These are phyloP conservation scores for Desmophyllum pertusum DNA, from an alignment of 92 coral and sea anemone genomes.

Conservation along the genomic window DNA sequence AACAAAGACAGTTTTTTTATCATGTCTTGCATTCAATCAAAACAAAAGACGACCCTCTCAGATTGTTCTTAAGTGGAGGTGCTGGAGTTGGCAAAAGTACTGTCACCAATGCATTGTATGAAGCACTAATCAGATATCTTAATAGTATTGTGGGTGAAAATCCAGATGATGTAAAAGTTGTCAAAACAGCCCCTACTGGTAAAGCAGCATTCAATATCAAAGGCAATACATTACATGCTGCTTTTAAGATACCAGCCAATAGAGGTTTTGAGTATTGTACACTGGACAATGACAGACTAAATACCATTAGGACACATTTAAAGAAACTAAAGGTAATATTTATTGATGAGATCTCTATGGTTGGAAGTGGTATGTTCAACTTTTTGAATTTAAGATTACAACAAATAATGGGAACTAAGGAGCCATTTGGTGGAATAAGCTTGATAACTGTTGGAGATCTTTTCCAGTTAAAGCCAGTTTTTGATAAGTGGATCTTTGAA, in stretches of 20 bases:
- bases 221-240: slow-evolving; percentile 51
- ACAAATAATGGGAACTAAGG: too few species aligned
- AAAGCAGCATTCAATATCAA: too few species aligned
- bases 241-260: slow-evolving; percentile 55
- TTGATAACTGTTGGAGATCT: too few species aligned
- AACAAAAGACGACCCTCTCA: slow-evolving; percentile 45
- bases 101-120: slow-evolving; percentile 68
- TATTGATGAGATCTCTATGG: slow-evolving; percentile 64
- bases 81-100: slow-evolving; percentile 67
- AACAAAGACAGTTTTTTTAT: slow-evolving; percentile 26
- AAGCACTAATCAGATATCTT: slow-evolving; percentile 55
- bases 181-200: too few species aligned
- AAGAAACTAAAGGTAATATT: slow-evolving; percentile 38
- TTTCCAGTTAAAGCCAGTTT: slow-evolving; percentile 55
- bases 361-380: slow-evolving; percentile 61
- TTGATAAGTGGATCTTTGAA: slow-evolving; percentile 55
- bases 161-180: slow-evolving; percentile 61
- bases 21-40: slow-evolving; percentile 55
- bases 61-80: too few species aligned
- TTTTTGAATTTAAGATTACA: too few species aligned
- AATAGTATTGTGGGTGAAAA: slow-evolving; percentile 48
- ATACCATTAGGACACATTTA: slow-evolving; percentile 46
- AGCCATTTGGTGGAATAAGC: too few species aligned
- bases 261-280: slow-evolving; percentile 53
- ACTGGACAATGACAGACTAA: slow-evolving; percentile 59